Evolutionary conservation across 2,797 vertebrate genomes (phyloP), one percentile per base, ranked within the genome.

Genomic region (Hypotaenidia philippensis): DNA sequence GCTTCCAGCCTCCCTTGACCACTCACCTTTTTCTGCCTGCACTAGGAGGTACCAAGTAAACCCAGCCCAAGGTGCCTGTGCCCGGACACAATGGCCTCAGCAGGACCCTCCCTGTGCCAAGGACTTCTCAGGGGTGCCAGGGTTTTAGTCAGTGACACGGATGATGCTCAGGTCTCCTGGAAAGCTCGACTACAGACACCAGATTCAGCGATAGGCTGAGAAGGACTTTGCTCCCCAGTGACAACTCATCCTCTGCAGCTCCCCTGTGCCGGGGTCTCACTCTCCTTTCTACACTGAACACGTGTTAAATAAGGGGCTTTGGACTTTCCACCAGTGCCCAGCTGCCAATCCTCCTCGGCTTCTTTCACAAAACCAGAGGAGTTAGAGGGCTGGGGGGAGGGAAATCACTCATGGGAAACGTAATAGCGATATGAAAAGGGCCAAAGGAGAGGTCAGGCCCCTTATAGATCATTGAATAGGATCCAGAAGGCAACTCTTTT

Each of bases 341-440:
- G 95, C 97, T 97, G 96, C 96, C 97, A 89, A 82, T 90, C 93
- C 96, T 89, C 64, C 85, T 86, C 22, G 65, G 83, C 41, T 77
- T 92, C 96, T 97, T 97, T 96, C 93, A 96, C 90, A 89, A 94
- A 91, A 88, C 18, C 52, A 50, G 91, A 41, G 69, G 91, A 90
- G 92, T 88, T 91, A 88, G 94, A 94, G 94, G 85, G 82, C 32
- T 83, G 89, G 94, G 94, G 93, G 94, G 26, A 85, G 87, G 82
- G 91, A 96, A 96, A 87, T 94, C 97, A 95, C 71, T 96, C 97
- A 96, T 60, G 34, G 88, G 96, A 90, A 95, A 95, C 81, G 84
- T 90, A 94, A 97, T 36, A 90, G 93, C 96, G 82, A 94, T 96
- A 95, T 93, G 96, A 96, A 97, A 97, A 94, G 97, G 84, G 84